phyloP scores from a whole-genome alignment of 2,113 vertebrate species.

The Todiramphus saurophagus region DNA sequence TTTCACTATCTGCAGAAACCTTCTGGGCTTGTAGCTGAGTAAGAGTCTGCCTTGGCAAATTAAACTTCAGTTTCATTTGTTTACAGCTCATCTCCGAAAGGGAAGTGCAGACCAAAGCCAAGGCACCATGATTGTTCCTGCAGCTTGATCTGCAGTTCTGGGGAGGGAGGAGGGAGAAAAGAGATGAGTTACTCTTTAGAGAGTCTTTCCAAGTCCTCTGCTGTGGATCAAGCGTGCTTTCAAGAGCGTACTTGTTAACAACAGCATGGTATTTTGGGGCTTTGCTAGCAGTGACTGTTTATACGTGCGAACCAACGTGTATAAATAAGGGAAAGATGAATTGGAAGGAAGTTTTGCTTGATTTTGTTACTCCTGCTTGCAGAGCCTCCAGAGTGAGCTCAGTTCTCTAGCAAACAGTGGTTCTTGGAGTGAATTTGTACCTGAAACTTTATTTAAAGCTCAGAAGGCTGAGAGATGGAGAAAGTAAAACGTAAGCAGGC shows the following conservation, averaged over 20 bases:
- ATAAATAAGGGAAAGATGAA: background rate
- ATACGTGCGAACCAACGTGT: accelerated
- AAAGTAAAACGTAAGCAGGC: background rate
- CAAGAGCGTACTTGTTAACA: background rate
- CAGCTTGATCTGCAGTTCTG: background rate
- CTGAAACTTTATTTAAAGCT: background rate
- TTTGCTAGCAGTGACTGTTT: background rate
- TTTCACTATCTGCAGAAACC: constrained; percentile 42
- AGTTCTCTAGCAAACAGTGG: background rate
- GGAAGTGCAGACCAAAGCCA: constrained; percentile 11
- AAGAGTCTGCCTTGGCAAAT: background rate
- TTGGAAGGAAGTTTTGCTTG: background rate
- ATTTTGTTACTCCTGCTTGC: background rate
- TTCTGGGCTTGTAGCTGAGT: constrained; percentile 7
- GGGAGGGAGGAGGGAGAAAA: background rate
- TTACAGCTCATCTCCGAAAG: background rate
- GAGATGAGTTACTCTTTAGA: background rate
- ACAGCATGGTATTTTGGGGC: background rate
- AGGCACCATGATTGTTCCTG: background rate
- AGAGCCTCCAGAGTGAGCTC: background rate
- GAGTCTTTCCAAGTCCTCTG: background rate
- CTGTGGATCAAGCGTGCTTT: background rate
- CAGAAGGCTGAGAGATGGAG: background rate
- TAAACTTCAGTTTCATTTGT: background rate
- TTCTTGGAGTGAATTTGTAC: background rate